These are phyloP conservation scores for Eupithecia tripunctaria DNA, from an alignment of 2,888 invertebrate species.

Conservation along the genomic window DNA sequence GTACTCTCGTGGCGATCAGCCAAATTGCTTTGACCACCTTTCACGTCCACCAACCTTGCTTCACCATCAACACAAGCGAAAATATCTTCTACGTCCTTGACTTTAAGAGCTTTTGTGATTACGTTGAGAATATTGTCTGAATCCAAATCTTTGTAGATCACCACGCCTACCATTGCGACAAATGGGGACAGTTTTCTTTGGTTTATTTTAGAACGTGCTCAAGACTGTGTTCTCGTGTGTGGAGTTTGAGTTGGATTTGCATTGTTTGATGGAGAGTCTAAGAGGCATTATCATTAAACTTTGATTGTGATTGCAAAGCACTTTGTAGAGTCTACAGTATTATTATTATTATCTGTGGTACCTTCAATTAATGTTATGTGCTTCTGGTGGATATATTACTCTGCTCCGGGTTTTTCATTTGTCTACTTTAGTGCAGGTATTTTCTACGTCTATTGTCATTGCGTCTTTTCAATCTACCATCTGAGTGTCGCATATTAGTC, in stretches of 20 bases:
- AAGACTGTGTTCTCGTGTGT: constrained; percentile 25
- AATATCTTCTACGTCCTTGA: constrained; percentile 21
- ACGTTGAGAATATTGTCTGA: constrained; percentile 17
- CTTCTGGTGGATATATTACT: neutral
- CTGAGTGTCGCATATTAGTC: too few relatives aligned
- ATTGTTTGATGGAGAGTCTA: constrained; percentile 11
- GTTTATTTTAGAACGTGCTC: constrained; percentile 34
- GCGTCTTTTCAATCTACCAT: too few relatives aligned
- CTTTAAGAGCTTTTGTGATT: constrained; percentile 18
- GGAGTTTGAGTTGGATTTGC: constrained; percentile 27
- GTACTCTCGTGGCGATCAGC: constrained; percentile 66
- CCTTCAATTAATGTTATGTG: neutral
- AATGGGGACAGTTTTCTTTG: constrained; percentile 75
- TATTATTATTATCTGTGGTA: neutral
- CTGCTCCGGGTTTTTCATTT: neutral
- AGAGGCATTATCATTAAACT: neutral
- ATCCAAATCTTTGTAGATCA: constrained; percentile 59
- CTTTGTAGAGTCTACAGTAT: neutral
- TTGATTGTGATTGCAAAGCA: neutral
- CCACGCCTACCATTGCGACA: constrained; percentile 80
- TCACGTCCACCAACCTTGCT: constrained; percentile 52
- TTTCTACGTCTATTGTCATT: too few relatives aligned
- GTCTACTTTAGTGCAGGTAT: neutral
- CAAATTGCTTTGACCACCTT: constrained; percentile 69
- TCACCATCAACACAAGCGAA: constrained; percentile 21